Base-by-base conservation (phyloP, 37 sponge, comb jelly and placozoan species). In the Hormiphora californensis region DNA sequence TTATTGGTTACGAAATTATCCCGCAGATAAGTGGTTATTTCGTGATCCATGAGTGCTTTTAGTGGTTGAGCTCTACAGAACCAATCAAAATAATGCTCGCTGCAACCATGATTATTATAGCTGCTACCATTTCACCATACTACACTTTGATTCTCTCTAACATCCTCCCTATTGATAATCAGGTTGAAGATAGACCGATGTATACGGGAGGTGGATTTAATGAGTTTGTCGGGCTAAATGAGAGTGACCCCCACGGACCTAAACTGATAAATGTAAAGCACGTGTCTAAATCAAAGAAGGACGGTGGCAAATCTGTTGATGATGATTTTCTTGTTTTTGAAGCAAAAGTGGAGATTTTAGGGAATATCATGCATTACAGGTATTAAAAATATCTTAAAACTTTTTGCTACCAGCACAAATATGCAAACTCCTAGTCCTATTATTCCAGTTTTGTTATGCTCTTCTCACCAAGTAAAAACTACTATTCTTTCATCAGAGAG, bases 301-400 rank as follows among this genome's bases (percentile, higher is more conserved):
- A 73, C 17, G 81, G 81, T 0, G n/a, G n/a, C n/a, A 73, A 73
- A 17, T n/a, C 39, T 27, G 40, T 46, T n/a, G 81, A 73, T 40
- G 81, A 73, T 46, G 81, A 73, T 28, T 73, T 73, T 33, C 25
- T 73, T 11, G 27, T 73, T 21, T 73, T 73, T 40, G 81, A 73
- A 28, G 81, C 81, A 7, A 73, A 43, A 36, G 81, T 73, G 4
- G 81, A 73, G 11, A 73, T 73, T 9, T 33, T 73, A 28, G 81
- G 25, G 46, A 73, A 73, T 46, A 73, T n/a, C 46, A 73, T 73
- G 81, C 81, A 73, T 17, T 73, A 73, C 81, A 73, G 81, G 81
- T 73, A 3, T 7, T 21, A 7, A n/a, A n/a, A n/a, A n/a, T n/a
- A n/a, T n/a, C n/a, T 49, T 49, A 49, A 15, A 49, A 49, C 53